Conservation (phyloP, 1,140 invertebrate species). For the Lepidurus apus region DNA sequence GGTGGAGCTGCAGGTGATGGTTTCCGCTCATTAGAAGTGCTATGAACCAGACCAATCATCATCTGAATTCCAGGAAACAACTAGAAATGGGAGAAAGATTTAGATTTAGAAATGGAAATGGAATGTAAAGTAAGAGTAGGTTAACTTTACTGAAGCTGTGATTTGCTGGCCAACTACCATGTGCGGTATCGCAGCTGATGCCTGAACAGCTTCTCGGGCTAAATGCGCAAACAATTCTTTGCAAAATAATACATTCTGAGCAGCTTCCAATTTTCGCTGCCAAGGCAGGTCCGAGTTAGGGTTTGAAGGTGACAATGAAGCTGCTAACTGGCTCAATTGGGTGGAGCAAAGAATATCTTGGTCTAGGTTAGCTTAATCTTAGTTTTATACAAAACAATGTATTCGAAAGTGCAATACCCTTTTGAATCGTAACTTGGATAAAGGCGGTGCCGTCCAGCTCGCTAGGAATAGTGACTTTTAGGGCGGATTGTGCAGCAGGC, state of each 20-base stretch:
- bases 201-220: constrained; percentile 87
- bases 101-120: constrained; percentile 11
- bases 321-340: constrained; percentile 45
- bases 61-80: constrained; percentile 85
- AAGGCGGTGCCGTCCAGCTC: constrained; percentile 93
- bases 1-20: constrained; percentile 42
- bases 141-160: constrained; percentile 69
- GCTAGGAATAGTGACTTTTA: constrained; percentile 84
- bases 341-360: constrained; percentile 47
- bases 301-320: constrained; percentile 48
- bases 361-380: constrained; percentile 41
- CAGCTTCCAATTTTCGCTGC: constrained; percentile 91
- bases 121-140: background rate
- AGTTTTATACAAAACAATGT: background rate
- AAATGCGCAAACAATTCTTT: constrained; percentile 94
- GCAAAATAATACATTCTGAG: constrained; percentile 95
- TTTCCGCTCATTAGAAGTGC: constrained; percentile 45
- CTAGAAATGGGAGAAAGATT: constrained; percentile 47
- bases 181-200: constrained; percentile 87
- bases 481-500: constrained; percentile 63
- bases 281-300: constrained; percentile 69
- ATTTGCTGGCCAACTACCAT: constrained; percentile 97
- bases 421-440: constrained; percentile 89
- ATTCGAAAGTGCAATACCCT: constrained; percentile 54
- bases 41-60: constrained; percentile 56